phyloP scores from a whole-genome alignment of 2,797 vertebrate genomes.

The Rhincodon typus region DNA sequence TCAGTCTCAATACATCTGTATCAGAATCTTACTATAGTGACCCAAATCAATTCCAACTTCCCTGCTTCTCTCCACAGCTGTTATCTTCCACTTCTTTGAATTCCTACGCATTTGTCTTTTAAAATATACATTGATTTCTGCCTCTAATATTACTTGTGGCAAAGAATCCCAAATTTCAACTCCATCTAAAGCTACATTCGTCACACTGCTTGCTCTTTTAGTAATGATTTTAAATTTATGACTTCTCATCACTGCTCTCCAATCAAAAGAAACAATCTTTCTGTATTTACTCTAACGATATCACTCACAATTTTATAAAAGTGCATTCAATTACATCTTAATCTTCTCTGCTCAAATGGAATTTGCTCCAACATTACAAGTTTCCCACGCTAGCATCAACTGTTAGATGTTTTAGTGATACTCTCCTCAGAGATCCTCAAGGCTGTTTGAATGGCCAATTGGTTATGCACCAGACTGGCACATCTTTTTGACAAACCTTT shows the following conservation, averaged over 20 bases:
- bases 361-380: background rate
- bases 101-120: background rate
- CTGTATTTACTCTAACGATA: background rate
- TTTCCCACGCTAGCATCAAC: background rate
- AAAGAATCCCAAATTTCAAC: background rate
- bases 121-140: background rate
- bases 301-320: background rate
- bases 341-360: background rate
- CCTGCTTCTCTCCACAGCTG: background rate
- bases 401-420: background rate
- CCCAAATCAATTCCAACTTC: background rate
- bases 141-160: background rate
- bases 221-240: background rate
- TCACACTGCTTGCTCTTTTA: background rate
- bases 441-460: background rate
- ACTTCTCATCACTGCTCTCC: background rate
- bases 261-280: background rate
- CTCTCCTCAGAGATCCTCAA: background rate
- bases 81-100: background rate
- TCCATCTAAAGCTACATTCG: background rate
- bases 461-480: background rate
- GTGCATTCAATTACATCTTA: background rate
- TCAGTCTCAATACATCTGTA: background rate
- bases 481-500: background rate
- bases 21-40: background rate